Base-by-base conservation (phyloP, 2,888 invertebrate genomes). In the Entomobrya proxima region DNA sequence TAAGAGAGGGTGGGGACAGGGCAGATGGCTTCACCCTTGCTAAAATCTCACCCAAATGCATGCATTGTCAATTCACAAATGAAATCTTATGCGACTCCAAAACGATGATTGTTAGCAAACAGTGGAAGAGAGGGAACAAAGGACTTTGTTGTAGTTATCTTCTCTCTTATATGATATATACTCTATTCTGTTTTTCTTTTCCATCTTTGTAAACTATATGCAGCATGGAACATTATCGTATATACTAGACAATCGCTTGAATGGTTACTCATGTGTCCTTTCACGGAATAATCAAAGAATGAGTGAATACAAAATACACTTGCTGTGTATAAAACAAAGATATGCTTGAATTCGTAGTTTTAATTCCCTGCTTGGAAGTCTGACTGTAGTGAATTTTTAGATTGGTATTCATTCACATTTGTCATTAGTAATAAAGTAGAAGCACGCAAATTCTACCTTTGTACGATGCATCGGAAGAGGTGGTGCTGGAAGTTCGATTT, bases 241-340 rank as follows among this genome's bases (percentile, higher is more conserved):
- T 58, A 82, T 44, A 82, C 30, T 37, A 61, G 50, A 82, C 74
- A 27, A 61, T 74, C 64, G 82, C 75, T 75, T 82, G 75, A 74
- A 82, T 74, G 61, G 75, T 82, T 82, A 35, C 64, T 27, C 32
- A 61, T 35, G 32, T 58, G 44, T 64, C 32, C 75, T 44, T 75
- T 64, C 47, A 5, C 50, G 44, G 64, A 24, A 55, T 21, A 69
- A 52, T 55, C 58, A 58, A 80, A 37, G 35, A 21, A 27, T 47
- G 64, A 78, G n/a, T 35, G 30, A 35, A 30, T 47, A 35, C 37
- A 18, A 18, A n/a, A n/a, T n/a, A n/a, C n/a, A n/a, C n/a, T n/a
- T n/a, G n/a, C n/a, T n/a, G n/a, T n/a, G n/a, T n/a, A 9, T 69
- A 30, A 78, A 69, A 80, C 79, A 69, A 80, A 80, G 69, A 32